Evolutionary conservation across 2,888 invertebrate genomes (phyloP).

Genomic region (Microctonus hyperodae): DNA sequence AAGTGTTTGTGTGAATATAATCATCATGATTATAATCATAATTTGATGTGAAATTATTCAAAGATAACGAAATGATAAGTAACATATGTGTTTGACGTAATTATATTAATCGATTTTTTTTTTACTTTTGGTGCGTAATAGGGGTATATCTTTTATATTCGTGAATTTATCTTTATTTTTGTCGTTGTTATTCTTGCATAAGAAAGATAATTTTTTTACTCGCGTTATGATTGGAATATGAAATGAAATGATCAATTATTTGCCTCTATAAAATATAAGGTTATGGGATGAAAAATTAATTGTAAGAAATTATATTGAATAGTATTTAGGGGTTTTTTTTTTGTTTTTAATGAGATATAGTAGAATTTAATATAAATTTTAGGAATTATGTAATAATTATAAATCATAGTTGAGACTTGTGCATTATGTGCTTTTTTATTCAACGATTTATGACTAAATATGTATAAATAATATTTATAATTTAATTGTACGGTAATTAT

Average conservation of each 20-base stretch:
- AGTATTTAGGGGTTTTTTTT: no score
- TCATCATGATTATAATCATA: not conserved
- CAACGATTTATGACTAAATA: conserved; percentile 16
- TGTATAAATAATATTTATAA: conserved; percentile 20
- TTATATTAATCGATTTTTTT: not conserved
- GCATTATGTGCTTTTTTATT: conserved; percentile 25
- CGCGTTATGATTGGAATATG: not conserved
- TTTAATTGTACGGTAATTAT: no score
- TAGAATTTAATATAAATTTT: no score
- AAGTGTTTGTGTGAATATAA: not conserved
- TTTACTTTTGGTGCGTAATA: not conserved
- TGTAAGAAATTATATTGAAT: no score
- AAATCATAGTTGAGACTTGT: not conserved
- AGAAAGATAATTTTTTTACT: not conserved
- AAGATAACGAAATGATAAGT: not conserved
- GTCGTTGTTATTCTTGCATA: not conserved
- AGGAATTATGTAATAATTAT: not conserved
- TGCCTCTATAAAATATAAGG: not conserved
- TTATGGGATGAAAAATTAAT: not conserved
- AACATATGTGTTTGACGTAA: not conserved
- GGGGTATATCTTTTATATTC: conserved; percentile 1
- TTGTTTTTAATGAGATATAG: no score
- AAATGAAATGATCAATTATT: no score
- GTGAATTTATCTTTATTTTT: not conserved
- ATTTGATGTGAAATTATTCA: not conserved